Conservation (phyloP, 2,113 vertebrate genomes). For the Chinchilla lanigera region DNA sequence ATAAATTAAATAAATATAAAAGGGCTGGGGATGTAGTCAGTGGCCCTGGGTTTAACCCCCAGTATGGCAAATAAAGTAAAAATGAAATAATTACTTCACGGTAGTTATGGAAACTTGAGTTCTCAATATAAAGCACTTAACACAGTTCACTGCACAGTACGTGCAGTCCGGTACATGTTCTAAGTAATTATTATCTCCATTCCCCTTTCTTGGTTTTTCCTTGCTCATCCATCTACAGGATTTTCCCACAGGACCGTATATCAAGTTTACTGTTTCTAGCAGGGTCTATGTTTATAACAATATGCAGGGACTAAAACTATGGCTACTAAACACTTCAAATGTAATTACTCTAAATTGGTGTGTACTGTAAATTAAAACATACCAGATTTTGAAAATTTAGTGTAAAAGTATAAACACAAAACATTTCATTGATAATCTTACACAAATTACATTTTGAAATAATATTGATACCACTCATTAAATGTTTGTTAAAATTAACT, state of each 20-base stretch:
- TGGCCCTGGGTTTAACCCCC: background rate
- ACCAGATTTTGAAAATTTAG: background rate
- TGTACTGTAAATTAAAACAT: background rate
- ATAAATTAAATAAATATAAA: background rate
- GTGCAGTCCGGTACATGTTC: background rate
- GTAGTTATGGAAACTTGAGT: background rate
- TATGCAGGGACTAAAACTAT: background rate
- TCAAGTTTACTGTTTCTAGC: background rate
- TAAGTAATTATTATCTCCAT: background rate
- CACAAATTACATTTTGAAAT: background rate
- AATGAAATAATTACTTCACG: background rate
- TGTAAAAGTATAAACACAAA: background rate
- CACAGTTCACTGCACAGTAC: background rate
- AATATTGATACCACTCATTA: background rate
- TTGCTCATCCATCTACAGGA: background rate
- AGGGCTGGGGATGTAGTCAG: background rate
- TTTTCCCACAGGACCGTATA: background rate
- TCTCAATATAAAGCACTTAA: background rate
- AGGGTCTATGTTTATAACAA: background rate
- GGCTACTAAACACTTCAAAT: background rate
- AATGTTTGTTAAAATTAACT: background rate
- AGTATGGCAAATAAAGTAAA: background rate
- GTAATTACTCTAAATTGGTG: background rate
- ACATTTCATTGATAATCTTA: slow-evolving; percentile 29
- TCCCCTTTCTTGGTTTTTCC: background rate